Conservation (phyloP, 2,797 vertebrate species). For the Sebastes vulpes region DNA sequence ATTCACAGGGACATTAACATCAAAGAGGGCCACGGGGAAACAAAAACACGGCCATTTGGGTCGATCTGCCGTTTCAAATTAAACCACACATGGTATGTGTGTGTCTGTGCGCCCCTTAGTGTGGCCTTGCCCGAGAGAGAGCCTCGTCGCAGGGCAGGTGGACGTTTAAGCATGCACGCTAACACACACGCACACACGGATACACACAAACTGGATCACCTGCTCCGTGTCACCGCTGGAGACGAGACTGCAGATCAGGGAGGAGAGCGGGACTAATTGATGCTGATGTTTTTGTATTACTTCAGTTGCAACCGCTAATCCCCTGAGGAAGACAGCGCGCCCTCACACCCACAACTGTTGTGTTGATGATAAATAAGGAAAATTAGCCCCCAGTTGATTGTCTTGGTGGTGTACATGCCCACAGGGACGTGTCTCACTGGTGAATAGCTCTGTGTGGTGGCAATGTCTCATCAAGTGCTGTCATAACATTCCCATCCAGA, state of each 20-base stretch:
- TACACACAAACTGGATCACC: constrained; percentile 21
- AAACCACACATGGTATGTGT: constrained; percentile 58
- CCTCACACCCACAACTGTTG: constrained; percentile 47
- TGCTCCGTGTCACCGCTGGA: constrained; percentile 43
- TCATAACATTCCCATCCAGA: constrained; percentile 58
- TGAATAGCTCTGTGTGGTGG: constrained; percentile 45
- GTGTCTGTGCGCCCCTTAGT: constrained; percentile 26
- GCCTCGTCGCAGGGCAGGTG: constrained; percentile 47
- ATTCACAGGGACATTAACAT: constrained; percentile 84
- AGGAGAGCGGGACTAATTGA: constrained; percentile 61
- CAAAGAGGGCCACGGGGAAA: constrained; percentile 79
- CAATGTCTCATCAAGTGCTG: constrained; percentile 65
- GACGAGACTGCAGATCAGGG: constrained; percentile 37
- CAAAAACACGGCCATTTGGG: constrained; percentile 80
- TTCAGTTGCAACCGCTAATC: constrained; percentile 43
- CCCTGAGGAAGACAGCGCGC: constrained; percentile 28
- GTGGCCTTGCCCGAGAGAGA: constrained; percentile 48
- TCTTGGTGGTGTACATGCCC: constrained; percentile 49
- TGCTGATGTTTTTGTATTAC: constrained; percentile 57
- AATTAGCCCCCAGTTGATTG: constrained; percentile 66
- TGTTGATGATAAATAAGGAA: constrained; percentile 70
- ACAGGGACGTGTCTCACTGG: constrained; percentile 51
- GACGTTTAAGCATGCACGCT: constrained; percentile 8
- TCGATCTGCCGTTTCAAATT: constrained; percentile 80
- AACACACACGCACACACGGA: not conserved